phyloP scores from a whole-genome alignment of 2,888 invertebrate species.

The Sinopyrophorus schimmeli region DNA sequence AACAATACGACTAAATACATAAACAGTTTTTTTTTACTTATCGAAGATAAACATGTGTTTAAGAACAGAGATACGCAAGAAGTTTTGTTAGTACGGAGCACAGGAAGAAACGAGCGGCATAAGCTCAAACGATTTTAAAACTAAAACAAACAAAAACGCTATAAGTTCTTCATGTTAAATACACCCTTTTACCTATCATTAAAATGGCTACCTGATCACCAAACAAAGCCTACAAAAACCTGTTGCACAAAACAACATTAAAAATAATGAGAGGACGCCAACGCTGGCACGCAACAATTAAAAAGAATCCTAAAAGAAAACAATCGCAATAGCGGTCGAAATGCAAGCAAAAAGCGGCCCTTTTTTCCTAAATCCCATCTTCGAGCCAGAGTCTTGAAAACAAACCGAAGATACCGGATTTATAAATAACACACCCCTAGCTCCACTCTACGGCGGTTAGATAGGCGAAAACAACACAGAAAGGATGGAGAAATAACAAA shows the following conservation, averaged over 20 bases:
- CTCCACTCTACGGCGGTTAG: background rate
- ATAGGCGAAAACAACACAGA: constrained; percentile 4
- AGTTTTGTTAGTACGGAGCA: constrained; percentile 5
- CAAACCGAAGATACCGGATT: constrained; percentile 4
- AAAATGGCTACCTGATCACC: constrained; percentile 65
- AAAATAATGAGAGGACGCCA: constrained; percentile 15
- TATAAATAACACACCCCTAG: constrained; percentile 18
- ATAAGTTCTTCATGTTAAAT: constrained; percentile 26
- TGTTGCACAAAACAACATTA: constrained; percentile 56
- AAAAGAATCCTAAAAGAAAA: no score
- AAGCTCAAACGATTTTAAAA: background rate
- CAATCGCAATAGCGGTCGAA: no score
- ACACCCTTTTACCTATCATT: constrained; percentile 45
- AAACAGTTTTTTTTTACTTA: no score
- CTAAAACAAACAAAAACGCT: constrained; percentile 1
- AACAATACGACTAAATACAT: background rate
- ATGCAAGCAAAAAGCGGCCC: no score
- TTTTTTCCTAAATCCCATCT: no score
- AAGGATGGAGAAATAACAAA: constrained; percentile 8
- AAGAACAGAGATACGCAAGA: constrained; percentile 3
- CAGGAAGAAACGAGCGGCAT: constrained; percentile 6
- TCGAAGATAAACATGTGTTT: no score
- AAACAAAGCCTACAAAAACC: constrained; percentile 60
- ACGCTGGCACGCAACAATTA: background rate
- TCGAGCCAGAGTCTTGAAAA: no score